Evolutionary conservation across 2,797 vertebrate genomes (phyloP).

Genomic region (Linurgus olivaceus): DNA sequence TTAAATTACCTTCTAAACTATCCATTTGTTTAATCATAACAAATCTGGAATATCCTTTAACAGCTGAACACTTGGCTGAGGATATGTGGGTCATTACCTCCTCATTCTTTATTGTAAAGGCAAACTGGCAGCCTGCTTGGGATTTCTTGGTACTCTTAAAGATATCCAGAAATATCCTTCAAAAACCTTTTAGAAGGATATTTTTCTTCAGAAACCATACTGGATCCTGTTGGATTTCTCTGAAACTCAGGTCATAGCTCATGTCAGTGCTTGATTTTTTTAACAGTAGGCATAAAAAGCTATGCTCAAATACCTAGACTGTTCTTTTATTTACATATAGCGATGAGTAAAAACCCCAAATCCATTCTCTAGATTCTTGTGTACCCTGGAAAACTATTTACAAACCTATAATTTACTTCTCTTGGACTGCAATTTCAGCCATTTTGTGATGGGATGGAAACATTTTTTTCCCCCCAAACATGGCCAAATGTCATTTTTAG

Average conservation of each 20-base stretch:
- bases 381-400: background rate
- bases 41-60: background rate
- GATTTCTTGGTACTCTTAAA: background rate
- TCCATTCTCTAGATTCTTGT: background rate
- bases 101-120: background rate
- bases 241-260: background rate
- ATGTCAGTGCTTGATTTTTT: background rate
- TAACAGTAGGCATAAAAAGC: background rate
- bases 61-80: background rate
- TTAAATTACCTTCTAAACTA: background rate
- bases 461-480: background rate
- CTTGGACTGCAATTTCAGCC: background rate
- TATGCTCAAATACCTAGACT: background rate
- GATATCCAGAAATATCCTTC: background rate
- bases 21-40: background rate
- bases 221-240: background rate
- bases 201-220: background rate
- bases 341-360: background rate
- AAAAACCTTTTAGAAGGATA: background rate
- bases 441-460: background rate
- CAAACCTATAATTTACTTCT: background rate
- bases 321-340: background rate
- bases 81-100: background rate
- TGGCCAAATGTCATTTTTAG: background rate
- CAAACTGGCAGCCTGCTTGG: background rate